phyloP scores from a whole-genome alignment of 2,797 vertebrate genomes.

The Cyprinella venusta region DNA sequence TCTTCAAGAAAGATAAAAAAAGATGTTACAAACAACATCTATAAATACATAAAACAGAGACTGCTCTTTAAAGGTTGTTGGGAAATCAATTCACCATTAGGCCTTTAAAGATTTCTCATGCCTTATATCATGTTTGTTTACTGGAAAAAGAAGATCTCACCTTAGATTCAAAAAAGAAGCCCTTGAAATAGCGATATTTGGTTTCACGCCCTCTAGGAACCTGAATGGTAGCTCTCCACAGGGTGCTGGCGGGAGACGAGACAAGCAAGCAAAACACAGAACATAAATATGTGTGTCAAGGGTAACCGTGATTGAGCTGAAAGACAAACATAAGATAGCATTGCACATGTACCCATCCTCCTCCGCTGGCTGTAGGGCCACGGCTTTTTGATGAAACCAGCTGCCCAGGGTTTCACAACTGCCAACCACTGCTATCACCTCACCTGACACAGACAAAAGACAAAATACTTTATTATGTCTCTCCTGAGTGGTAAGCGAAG shows the following conservation, averaged over 20 bases:
- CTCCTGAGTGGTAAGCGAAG: neutral
- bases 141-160: conserved; percentile 74
- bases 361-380: conserved; percentile 76
- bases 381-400: conserved; percentile 87
- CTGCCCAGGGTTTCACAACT: conserved; percentile 87
- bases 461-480: neutral
- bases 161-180: conserved; percentile 90
- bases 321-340: neutral
- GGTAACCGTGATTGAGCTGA: neutral
- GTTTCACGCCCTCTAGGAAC: conserved; percentile 79
- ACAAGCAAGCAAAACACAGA: neutral
- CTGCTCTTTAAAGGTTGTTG: neutral
- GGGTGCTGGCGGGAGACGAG: conserved; percentile 67
- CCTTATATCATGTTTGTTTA: neutral
- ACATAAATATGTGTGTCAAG: conserved; percentile 6
- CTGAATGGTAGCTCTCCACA: conserved; percentile 82
- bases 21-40: neutral
- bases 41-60: conserved; percentile 8
- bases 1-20: neutral
- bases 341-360: conserved; percentile 69
- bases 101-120: neutral
- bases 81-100: neutral
- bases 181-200: conserved; percentile 92
- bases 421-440: conserved; percentile 91
- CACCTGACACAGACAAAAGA: conserved; percentile 75